phyloP scores from a whole-genome alignment of 2,113 vertebrate species.

The Tyto alba region DNA sequence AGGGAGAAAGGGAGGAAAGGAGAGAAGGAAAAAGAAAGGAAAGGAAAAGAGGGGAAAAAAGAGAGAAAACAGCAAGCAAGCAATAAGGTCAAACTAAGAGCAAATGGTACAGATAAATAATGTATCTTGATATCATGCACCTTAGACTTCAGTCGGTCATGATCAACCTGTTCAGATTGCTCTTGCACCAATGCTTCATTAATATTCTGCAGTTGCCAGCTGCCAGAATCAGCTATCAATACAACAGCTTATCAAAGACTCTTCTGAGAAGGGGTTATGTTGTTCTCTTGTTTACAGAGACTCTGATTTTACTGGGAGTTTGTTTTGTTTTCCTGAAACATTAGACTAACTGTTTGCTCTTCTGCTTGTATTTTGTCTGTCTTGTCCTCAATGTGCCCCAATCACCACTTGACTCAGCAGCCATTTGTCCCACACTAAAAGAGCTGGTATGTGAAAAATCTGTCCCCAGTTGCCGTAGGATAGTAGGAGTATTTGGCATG shows the following conservation, averaged over 20 bases:
- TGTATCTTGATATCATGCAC: neutral
- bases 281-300: neutral
- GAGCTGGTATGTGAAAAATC: neutral
- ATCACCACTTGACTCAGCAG: neutral
- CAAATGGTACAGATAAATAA: constrained; percentile 12
- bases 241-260: constrained; percentile 16
- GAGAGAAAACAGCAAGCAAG: neutral
- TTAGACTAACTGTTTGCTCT: neutral
- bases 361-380: neutral
- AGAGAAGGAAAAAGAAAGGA: neutral
- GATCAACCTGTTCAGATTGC: constrained; percentile 1
- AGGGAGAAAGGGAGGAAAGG: neutral
- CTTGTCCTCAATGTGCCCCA: neutral
- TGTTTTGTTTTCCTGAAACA: neutral
- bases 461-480: neutral
- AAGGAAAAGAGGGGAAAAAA: neutral
- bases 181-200: neutral
- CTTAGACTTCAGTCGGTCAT: neutral
- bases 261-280: neutral
- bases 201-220: constrained; percentile 18
- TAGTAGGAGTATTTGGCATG: neutral
- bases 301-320: neutral
- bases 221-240: constrained; percentile 11
- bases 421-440: neutral
- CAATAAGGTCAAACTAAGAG: constrained; percentile 18